phyloP scores from a whole-genome alignment of 2,797 vertebrate genomes.

The Bradypodion pumilum region DNA sequence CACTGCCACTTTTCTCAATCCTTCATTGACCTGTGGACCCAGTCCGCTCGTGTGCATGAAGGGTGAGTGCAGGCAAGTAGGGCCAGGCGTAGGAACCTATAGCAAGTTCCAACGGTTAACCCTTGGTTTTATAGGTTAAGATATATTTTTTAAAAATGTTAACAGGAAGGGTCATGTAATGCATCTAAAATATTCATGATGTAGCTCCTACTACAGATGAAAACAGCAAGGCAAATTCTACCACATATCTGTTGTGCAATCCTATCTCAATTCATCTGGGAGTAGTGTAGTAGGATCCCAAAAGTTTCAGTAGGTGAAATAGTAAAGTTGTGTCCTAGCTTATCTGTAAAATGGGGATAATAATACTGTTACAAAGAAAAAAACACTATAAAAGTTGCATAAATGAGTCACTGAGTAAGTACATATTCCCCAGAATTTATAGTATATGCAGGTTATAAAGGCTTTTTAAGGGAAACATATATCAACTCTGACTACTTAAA shows the following conservation, averaged over 20 bases:
- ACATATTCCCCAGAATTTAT: too few relatives aligned
- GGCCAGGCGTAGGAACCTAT: too few relatives aligned
- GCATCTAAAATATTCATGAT: constrained; percentile 12
- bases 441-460: not conserved
- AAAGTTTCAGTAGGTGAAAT: not conserved
- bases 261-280: not conserved
- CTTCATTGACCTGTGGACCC: too few relatives aligned
- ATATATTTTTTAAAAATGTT: not conserved
- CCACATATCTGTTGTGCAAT: not conserved
- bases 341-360: not conserved
- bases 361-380: not conserved
- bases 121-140: too few relatives aligned
- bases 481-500: not conserved
- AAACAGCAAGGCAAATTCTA: not conserved
- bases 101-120: too few relatives aligned
- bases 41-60: too few relatives aligned
- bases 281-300: not conserved
- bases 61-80: too few relatives aligned
- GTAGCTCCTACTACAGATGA: not conserved
- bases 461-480: not conserved
- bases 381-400: not conserved
- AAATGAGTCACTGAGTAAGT: too few relatives aligned
- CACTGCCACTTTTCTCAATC: too few relatives aligned
- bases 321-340: not conserved
- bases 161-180: not conserved